Evolutionary conservation across 1,140 invertebrate species (phyloP).

Genomic region (Calephelis virginiensis): DNA sequence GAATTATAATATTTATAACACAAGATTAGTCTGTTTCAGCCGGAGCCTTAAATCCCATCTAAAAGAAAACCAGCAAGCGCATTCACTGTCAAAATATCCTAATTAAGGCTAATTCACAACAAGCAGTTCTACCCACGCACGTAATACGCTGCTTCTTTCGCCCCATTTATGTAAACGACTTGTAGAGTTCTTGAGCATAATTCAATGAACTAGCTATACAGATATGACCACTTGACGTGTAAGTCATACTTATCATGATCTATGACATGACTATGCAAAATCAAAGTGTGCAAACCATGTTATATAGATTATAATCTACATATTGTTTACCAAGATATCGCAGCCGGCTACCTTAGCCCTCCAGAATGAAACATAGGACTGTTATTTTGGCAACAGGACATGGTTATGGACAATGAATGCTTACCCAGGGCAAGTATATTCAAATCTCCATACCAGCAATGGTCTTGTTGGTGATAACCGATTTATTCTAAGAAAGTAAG

Average conservation of each 20-base stretch:
- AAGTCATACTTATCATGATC: conserved; percentile 42
- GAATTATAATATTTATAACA: too few relatives aligned
- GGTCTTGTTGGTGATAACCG: too few relatives aligned
- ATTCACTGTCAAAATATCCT: conserved; percentile 50
- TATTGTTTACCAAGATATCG: too few relatives aligned
- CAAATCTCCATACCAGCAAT: too few relatives aligned
- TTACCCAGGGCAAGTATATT: too few relatives aligned
- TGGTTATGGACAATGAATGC: too few relatives aligned
- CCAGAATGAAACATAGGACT: too few relatives aligned
- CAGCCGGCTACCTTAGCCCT: too few relatives aligned
- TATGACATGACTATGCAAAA: conserved; percentile 46
- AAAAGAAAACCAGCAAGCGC: background rate
- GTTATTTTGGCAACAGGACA: too few relatives aligned
- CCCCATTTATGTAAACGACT: conserved; percentile 68
- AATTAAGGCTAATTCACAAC: conserved; percentile 62
- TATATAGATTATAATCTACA: conserved; percentile 37
- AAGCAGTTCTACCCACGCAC: conserved; percentile 60
- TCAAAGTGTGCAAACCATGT: conserved; percentile 39
- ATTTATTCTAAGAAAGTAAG: too few relatives aligned
- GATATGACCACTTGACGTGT: conserved; percentile 41
- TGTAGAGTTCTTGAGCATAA: conserved; percentile 56
- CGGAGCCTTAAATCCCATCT: background rate
- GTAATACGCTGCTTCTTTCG: conserved; percentile 61
- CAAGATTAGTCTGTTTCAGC: background rate
- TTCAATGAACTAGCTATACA: conserved; percentile 53